These are phyloP conservation scores for Gymnoscopelus braueri DNA, from an alignment of 2,797 vertebrate genomes.

Conservation along the genomic window DNA sequence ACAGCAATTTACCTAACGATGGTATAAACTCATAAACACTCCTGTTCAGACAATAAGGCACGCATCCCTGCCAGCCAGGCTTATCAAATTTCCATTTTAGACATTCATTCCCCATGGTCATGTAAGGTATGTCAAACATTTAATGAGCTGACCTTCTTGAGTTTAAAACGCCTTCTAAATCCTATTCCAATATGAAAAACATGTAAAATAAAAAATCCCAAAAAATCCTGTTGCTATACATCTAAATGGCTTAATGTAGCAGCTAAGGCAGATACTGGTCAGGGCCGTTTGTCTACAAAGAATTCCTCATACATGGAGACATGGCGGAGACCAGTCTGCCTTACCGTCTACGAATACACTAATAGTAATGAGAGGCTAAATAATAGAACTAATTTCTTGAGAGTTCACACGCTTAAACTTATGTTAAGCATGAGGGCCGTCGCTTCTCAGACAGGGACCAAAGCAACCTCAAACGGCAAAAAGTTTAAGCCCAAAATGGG, in stretches of 20 bases:
- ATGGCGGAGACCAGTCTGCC: conserved; percentile 11
- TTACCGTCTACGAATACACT: conserved; percentile 19
- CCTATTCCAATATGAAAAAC: no score
- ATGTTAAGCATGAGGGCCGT: no score
- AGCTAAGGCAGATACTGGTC: conserved; percentile 21
- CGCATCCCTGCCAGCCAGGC: neutral
- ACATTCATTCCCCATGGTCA: conserved; percentile 16
- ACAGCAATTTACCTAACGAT: conserved; percentile 31
- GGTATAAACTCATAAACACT: conserved; percentile 21
- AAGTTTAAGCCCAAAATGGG: no score
- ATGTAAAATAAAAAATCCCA: no score
- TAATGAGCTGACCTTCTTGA: conserved; percentile 33
- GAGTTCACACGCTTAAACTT: no score
- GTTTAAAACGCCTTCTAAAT: neutral
- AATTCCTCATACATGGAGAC: conserved; percentile 47
- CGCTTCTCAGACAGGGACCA: no score
- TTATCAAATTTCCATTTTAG: conserved; percentile 23
- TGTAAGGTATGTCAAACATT: conserved; percentile 32
- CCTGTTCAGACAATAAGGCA: conserved; percentile 28
- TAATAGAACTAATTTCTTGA: no score
- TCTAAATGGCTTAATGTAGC: no score
- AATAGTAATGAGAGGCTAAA: no score
- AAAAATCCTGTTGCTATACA: no score
- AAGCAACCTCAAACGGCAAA: no score
- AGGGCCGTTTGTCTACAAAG: conserved; percentile 37